Percentiles rank a stretch among this genome's conserved stretches.
Evolutionary conservation across 2,113 vertebrate genomes (phyloP).

Genomic region (Pelusios castaneus): DNA sequence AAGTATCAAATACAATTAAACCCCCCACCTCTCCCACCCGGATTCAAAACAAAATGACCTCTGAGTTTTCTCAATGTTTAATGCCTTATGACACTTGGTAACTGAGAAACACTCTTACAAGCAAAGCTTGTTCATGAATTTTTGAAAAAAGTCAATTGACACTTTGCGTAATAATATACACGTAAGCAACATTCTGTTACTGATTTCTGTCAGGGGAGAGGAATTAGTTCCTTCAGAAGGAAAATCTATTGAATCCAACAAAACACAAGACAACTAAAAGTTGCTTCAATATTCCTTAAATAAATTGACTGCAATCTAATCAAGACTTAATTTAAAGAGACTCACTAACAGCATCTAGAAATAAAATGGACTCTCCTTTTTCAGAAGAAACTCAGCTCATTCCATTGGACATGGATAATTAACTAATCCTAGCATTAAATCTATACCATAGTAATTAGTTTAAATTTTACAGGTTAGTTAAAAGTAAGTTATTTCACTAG

Average conservation of each 20-base stretch:
- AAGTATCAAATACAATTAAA: background rate
- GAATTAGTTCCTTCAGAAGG: slow-evolving; percentile 8
- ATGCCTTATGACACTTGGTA: background rate
- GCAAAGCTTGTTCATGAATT: slow-evolving; percentile 51
- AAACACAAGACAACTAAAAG: slow-evolving; percentile 14
- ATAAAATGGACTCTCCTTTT: slow-evolving; percentile 49
- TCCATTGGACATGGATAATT: slow-evolving; percentile 65
- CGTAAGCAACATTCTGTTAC: background rate
- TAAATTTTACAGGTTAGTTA: slow-evolving; percentile 52
- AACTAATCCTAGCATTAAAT: slow-evolving; percentile 46
- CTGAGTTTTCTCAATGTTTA: background rate
- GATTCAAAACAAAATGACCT: background rate
- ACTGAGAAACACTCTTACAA: slow-evolving; percentile 39
- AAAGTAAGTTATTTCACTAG: slow-evolving; percentile 32
- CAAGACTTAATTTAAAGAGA: slow-evolving; percentile 62
- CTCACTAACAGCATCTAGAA: slow-evolving; percentile 52
- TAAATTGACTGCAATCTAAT: slow-evolving; percentile 59
- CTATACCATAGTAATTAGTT: slow-evolving; percentile 42
- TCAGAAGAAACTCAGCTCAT: slow-evolving; percentile 44
- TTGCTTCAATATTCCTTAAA: slow-evolving; percentile 44
- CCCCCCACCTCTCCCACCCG: no score
- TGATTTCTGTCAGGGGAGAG: slow-evolving; percentile 8
- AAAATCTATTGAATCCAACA: slow-evolving; percentile 17
- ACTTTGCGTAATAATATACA: background rate
- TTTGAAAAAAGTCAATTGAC: slow-evolving; percentile 21